Conservation (phyloP, 2,113 vertebrate species). For the Alethe castanea region DNA sequence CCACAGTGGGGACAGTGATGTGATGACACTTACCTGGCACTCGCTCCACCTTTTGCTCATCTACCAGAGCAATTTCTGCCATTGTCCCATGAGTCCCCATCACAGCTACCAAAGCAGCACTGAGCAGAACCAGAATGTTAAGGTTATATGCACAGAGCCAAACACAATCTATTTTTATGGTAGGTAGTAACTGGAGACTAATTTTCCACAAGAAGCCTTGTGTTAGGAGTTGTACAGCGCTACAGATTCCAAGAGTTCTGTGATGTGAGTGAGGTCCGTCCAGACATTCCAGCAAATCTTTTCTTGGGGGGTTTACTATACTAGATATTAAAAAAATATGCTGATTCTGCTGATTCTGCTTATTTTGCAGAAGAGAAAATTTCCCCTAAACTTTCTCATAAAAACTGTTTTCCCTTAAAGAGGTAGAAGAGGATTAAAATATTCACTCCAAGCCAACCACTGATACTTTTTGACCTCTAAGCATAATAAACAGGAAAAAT, state of each 20-base stretch:
- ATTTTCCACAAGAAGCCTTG: neutral
- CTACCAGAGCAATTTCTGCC: neutral
- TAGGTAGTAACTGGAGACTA: neutral
- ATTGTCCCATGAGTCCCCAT: too few species aligned
- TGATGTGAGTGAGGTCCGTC: constrained; percentile 50
- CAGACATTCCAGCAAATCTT: constrained; percentile 46
- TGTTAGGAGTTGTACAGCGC: fast-evolving
- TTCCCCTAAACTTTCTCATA: constrained; percentile 21
- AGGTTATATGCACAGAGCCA: neutral
- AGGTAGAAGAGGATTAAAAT: neutral
- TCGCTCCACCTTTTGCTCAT: neutral
- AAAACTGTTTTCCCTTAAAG: constrained; percentile 14
- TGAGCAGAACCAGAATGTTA: neutral
- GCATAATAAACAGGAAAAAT: neutral
- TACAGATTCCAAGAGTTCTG: neutral
- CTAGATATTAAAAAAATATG: constrained; percentile 19
- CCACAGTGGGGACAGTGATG: neutral
- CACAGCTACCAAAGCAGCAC: neutral
- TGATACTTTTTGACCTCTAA: neutral
- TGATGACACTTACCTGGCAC: neutral
- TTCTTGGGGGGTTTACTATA: constrained; percentile 33
- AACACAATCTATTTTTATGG: neutral
- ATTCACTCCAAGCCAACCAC: neutral
- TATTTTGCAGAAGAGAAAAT: constrained; percentile 2
- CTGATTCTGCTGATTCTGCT: constrained; percentile 9